Percentiles rank a stretch among this genome's conserved stretches.
Evolutionary conservation across 2,888 invertebrate species (phyloP).

Genomic region (Anthophora plumipes): DNA sequence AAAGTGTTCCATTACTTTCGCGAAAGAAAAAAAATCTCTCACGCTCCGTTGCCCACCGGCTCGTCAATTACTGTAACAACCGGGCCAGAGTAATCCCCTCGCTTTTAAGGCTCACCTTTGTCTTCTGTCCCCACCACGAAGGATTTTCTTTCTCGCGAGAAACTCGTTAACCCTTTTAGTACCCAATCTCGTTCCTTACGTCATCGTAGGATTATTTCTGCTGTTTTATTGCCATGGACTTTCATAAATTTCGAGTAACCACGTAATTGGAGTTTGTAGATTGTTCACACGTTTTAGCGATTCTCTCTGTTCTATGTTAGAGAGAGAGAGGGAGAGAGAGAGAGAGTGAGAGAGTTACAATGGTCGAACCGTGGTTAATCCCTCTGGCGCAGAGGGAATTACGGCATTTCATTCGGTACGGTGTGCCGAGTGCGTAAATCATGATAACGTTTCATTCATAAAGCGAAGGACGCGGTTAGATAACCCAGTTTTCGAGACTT

Average conservation of each 20-base stretch:
- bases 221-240: background rate
- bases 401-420: conserved; percentile 18
- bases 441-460: conserved; percentile 39
- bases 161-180: conserved; percentile 8
- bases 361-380: conserved; percentile 7
- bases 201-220: background rate
- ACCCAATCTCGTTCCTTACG: background rate
- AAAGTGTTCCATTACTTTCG: conserved; percentile 55
- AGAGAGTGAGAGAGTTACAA: no score
- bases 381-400: conserved; percentile 16
- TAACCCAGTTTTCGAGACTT: conserved; percentile 21
- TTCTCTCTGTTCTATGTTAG: conserved; percentile 9
- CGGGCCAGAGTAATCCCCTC: conserved; percentile 22
- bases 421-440: background rate
- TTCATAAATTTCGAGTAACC: background rate
- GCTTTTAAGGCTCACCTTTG: conserved; percentile 36
- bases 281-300: background rate
- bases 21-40: conserved; percentile 49
- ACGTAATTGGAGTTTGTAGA: background rate
- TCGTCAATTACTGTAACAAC: conserved; percentile 54
- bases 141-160: background rate
- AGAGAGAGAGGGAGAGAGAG: no score
- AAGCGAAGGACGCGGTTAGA: background rate
- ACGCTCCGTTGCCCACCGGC: conserved; percentile 34
- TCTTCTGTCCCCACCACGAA: conserved; percentile 8